phyloP scores from a whole-genome alignment of 2,888 invertebrate species.

The Apoda limacodes region DNA sequence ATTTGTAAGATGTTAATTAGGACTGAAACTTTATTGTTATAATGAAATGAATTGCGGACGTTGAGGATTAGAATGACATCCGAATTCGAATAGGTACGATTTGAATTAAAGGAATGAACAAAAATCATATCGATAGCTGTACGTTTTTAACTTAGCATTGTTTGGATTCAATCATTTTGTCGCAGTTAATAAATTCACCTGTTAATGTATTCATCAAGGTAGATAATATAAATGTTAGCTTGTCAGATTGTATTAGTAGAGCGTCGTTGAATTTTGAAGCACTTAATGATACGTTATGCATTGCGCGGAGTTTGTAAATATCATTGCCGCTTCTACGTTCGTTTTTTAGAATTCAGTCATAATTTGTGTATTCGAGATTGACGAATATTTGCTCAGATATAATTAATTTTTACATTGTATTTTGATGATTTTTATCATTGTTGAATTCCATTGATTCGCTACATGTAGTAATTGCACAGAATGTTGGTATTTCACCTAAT shows the following conservation, averaged over 20 bases:
- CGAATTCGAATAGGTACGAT: conserved; percentile 42
- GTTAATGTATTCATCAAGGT: conserved; percentile 64
- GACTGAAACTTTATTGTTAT: conserved; percentile 34
- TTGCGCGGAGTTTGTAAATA: conserved; percentile 42
- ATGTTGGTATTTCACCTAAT: conserved; percentile 67
- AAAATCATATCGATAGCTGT: conserved; percentile 62
- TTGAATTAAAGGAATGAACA: conserved; percentile 27
- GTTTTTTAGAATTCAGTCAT: conserved; percentile 26
- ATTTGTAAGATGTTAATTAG: conserved; percentile 58
- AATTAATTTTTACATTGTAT: neutral
- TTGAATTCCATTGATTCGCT: conserved; percentile 53
- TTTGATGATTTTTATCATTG: conserved; percentile 47
- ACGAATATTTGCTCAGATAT: conserved; percentile 45
- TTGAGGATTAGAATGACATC: conserved; percentile 23
- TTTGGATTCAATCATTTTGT: conserved; percentile 51
- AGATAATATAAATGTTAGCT: conserved; percentile 62
- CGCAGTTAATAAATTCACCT: conserved; percentile 59
- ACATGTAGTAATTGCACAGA: conserved; percentile 58
- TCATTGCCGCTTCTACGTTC: conserved; percentile 39
- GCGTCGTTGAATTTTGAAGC: conserved; percentile 54
- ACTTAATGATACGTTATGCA: conserved; percentile 35
- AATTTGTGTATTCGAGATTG: conserved; percentile 13
- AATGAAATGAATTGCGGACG: conserved; percentile 26
- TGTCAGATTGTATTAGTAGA: conserved; percentile 49
- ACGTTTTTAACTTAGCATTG: conserved; percentile 41